Conservation (phyloP, 2,113 vertebrate genomes). For the Saguinus imperator region DNA sequence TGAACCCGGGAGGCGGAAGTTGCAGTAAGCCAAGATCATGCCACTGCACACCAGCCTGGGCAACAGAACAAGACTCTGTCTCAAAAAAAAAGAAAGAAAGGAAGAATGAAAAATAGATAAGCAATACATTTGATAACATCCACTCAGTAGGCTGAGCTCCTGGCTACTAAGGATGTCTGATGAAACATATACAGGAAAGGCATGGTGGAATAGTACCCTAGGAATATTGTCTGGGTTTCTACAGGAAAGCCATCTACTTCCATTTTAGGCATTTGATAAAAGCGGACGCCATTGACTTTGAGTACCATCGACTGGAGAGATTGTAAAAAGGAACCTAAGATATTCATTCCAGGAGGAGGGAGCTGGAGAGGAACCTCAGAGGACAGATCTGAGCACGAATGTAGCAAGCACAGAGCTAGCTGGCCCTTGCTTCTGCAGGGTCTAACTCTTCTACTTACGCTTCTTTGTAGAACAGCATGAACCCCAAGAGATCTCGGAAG, state of each 20-base stretch:
- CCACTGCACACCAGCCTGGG: no score
- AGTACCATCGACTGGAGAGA: neutral
- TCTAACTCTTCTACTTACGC: constrained; percentile 88
- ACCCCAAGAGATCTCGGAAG: constrained; percentile 96
- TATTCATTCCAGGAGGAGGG: neutral
- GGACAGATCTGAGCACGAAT: no score
- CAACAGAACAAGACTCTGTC: no score
- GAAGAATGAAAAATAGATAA: neutral
- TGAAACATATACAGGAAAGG: neutral
- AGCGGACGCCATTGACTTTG: accelerated
- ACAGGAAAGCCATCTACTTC: neutral
- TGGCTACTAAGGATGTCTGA: neutral
- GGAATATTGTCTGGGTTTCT: neutral
- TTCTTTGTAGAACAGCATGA: constrained; percentile 99
- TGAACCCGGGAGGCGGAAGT: no score
- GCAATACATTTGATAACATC: neutral
- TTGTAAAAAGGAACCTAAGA: accelerated
- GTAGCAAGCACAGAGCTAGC: neutral
- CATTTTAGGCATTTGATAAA: neutral
- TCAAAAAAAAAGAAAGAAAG: no score
- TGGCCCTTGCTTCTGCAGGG: accelerated
- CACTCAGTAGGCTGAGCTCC: neutral
- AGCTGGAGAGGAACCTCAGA: no score
- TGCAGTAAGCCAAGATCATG: no score
- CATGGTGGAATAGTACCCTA: no score